Conservation (phyloP, 2,113 vertebrate genomes). For the Guaruba guarouba region DNA sequence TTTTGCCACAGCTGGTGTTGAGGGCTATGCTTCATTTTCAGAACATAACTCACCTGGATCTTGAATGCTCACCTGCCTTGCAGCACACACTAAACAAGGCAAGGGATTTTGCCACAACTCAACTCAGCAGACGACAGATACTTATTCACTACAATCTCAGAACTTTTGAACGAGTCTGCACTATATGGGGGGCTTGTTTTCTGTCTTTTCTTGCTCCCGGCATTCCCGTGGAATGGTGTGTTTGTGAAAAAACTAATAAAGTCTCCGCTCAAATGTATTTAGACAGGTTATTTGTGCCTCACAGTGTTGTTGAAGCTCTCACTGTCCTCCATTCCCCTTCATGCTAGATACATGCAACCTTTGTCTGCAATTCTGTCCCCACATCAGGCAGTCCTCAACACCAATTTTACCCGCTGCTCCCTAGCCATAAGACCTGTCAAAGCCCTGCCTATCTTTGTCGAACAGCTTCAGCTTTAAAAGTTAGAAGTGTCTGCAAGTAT, state of each 20-base stretch:
- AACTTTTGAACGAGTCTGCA: not conserved
- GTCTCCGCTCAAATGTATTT: not conserved
- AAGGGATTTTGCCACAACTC: not conserved
- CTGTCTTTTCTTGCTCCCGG: not conserved
- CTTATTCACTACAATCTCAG: not conserved
- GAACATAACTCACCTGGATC: not conserved
- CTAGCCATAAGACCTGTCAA: not conserved
- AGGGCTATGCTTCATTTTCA: not conserved
- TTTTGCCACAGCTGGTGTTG: not conserved
- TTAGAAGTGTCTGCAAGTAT: not conserved
- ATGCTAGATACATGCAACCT: accelerated
- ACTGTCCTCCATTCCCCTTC: not conserved
- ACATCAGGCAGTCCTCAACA: not conserved
- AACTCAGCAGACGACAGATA: not conserved
- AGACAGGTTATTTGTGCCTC: not conserved
- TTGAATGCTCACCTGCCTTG: not conserved
- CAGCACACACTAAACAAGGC: not conserved
- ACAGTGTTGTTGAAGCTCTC: not conserved
- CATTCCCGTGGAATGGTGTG: not conserved
- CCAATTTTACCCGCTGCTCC: not conserved
- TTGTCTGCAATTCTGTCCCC: not conserved
- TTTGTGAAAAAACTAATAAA: not conserved
- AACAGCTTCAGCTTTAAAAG: not conserved
- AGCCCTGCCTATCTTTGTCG: not conserved
- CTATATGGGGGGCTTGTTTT: not conserved